A percentile compares a stretch with the other conserved stretches of the same genome.
Evolutionary conservation across 1,140 invertebrate genomes (phyloP).

Genomic region (Nylanderia fulva): DNA sequence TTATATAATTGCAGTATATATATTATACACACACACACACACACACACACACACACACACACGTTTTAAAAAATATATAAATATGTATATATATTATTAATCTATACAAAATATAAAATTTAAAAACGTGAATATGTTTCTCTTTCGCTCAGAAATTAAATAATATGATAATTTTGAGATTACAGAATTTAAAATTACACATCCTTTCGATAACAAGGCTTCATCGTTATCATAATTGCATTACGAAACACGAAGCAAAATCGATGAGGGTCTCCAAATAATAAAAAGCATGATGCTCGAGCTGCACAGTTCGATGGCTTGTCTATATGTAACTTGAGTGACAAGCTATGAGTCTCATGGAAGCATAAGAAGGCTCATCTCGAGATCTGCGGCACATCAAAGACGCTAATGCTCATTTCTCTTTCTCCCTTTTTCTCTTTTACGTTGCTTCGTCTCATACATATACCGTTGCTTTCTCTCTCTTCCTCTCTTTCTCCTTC

Average conservation of each 20-base stretch:
- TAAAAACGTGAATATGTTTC: background rate
- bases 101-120: background rate
- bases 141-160: background rate
- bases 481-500: slow-evolving; percentile 32
- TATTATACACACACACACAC: too few species aligned
- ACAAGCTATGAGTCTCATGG: slow-evolving; percentile 81
- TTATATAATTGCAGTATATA: too few species aligned
- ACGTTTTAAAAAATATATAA: background rate
- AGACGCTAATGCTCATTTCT: slow-evolving; percentile 77
- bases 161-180: slow-evolving; percentile 23
- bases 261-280: slow-evolving; percentile 19
- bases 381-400: slow-evolving; percentile 82
- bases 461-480: slow-evolving; percentile 33
- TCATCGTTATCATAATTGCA: slow-evolving; percentile 53
- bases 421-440: slow-evolving; percentile 50
- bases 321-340: slow-evolving; percentile 80
- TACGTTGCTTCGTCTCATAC: slow-evolving; percentile 54
- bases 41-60: too few species aligned
- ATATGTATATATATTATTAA: background rate
- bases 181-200: background rate
- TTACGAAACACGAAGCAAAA: slow-evolving; percentile 33
- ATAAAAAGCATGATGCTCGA: slow-evolving; percentile 69
- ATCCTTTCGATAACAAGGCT: slow-evolving; percentile 27
- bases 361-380: slow-evolving; percentile 74
- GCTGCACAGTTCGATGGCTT: slow-evolving; percentile 81